Base-by-base conservation (phyloP, 1,140 invertebrate species). In the Radopholus similis region DNA sequence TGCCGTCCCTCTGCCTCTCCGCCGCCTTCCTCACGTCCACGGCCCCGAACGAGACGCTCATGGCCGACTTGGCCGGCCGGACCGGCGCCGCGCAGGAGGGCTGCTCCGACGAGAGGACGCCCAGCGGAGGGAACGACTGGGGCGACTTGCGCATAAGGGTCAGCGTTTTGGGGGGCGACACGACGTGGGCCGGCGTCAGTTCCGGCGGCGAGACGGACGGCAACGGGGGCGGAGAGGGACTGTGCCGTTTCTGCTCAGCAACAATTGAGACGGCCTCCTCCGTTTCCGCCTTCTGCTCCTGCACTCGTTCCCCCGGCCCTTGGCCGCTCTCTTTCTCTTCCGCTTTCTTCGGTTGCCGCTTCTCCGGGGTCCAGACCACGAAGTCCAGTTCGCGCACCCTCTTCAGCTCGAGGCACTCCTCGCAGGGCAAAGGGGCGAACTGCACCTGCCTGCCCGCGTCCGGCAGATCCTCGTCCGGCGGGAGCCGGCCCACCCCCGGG, bases 1-100 rank as follows among this genome's bases (percentile, higher is more conserved):
- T 47, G 28, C 49, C 59, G 21, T 47, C 49, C 32, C 21, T 18
- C 32, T 23, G 34, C 1, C 18, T 42, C 49, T 51, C 18, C 57
- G 21, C 44, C 59, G 11, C 9, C 6, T 51, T 35, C 15, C 30
- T 42, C 1, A 21, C 56, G 37, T 64, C 56, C 30, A 44, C 64
- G 13, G 34, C 64, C 32, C 51, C 56, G 47, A 66, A 66, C n/a
- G 64, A 66, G 4, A 66, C 64, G 47, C 51, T 44, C 0, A 66
- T n/a, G 4, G 64, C 30, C 35, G 54, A 59, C 35, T 63, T 66
- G 30, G 59, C 49, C 18, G 28, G 38, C 13, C 59, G 59, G 13
- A 26, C 40, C 32, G 30, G 40, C 11, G n/a, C 30, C 13, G 30
- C 28, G 34, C 40, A 40, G 49, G 9, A 47, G 9, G 11, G 21